phyloP scores from a whole-genome alignment of 2,113 vertebrate genomes.

The Struthio camelus region DNA sequence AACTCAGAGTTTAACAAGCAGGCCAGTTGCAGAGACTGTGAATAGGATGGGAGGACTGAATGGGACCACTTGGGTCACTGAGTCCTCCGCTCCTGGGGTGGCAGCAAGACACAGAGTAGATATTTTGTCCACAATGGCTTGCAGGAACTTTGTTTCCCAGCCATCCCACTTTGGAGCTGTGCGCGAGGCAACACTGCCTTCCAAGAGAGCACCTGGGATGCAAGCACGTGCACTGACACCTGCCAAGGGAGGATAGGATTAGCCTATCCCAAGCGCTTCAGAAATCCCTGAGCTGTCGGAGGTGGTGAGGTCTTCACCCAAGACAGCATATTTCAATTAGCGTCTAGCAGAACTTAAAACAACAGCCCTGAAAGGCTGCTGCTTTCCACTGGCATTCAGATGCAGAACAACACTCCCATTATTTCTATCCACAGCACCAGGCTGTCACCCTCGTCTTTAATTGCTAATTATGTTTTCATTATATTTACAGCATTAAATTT shows the following conservation, averaged over 20 bases:
- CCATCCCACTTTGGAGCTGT: neutral
- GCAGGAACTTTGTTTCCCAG: neutral
- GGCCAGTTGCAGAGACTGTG: neutral
- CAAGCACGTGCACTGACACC: fast-evolving
- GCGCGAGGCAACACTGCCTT: neutral
- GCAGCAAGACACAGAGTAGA: neutral
- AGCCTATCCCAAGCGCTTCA: neutral
- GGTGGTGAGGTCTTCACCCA: neutral
- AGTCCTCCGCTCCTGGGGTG: fast-evolving
- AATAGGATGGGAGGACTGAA: neutral
- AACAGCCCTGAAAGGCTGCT: neutral
- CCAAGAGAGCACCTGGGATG: neutral
- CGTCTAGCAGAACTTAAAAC: neutral
- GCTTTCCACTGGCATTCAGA: neutral
- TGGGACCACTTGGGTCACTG: too few relatives aligned
- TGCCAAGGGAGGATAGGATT: neutral
- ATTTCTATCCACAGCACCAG: neutral
- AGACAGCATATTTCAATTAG: neutral
- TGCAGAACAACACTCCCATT: neutral
- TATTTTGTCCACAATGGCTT: neutral
- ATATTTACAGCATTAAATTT: constrained; percentile 21
- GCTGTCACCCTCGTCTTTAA: constrained; percentile 36
- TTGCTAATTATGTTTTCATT: constrained; percentile 39
- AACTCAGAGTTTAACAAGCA: neutral
- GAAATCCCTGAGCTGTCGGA: neutral